These are phyloP conservation scores for Falco berigora DNA, from an alignment of 2,797 vertebrate genomes.

Conservation along the genomic window DNA sequence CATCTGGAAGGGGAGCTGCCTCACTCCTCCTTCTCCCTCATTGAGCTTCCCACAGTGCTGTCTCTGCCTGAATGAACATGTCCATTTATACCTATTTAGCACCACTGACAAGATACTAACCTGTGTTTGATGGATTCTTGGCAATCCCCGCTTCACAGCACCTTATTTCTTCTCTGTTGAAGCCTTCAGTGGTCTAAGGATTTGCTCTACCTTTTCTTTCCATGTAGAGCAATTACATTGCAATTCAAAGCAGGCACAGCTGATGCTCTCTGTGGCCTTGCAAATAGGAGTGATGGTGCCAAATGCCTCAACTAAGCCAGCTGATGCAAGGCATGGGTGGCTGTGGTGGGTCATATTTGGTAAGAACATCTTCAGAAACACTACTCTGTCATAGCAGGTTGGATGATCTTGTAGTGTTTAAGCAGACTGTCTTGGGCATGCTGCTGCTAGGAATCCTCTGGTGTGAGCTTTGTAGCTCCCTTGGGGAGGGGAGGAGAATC, in stretches of 20 bases:
- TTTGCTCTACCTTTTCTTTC: neutral
- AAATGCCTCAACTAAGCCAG: neutral
- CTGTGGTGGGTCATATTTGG: neutral
- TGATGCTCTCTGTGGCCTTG: neutral
- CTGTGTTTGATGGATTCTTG: neutral
- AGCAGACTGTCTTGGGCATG: neutral
- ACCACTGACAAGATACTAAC: neutral
- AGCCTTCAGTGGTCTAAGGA: neutral
- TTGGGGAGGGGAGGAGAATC: neutral
- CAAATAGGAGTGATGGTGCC: neutral
- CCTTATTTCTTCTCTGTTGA: neutral
- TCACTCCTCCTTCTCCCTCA: neutral
- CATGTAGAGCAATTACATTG: neutral
- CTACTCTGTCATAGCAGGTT: neutral
- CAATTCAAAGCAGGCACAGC: neutral
- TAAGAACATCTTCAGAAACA: neutral
- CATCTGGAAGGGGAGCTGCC: constrained; percentile 27
- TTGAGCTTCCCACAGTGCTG: neutral
- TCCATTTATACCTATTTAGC: constrained; percentile 14
- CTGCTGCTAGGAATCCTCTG: neutral
- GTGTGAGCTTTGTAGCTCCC: neutral
- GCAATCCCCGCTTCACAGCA: neutral
- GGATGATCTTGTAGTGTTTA: neutral
- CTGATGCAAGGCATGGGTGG: neutral
- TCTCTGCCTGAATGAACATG: neutral